Evolutionary conservation across 2,113 vertebrate genomes (phyloP).

Genomic region (Xiphophorus maculatus): DNA sequence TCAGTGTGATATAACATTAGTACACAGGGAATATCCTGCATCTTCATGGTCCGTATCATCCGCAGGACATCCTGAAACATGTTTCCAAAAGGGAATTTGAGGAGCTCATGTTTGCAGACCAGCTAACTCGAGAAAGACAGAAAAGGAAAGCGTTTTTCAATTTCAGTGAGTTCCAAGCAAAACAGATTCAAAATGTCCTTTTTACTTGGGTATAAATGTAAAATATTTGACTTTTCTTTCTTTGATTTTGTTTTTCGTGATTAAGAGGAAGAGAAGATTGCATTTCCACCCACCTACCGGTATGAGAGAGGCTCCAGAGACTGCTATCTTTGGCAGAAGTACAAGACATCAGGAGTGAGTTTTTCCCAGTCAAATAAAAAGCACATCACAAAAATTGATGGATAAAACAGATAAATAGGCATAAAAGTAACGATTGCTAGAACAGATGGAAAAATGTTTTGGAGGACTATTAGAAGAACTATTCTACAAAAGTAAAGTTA

Average conservation of each 20-base stretch:
- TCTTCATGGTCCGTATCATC: not conserved
- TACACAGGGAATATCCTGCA: not conserved
- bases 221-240: conserved; percentile 1
- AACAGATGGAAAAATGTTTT: not conserved
- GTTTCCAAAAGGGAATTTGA: conserved; percentile 86
- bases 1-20: not conserved
- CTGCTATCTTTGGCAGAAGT: conserved; percentile 89
- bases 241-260: conserved; percentile 27
- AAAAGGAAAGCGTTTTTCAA: conserved; percentile 87
- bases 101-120: conserved; percentile 86
- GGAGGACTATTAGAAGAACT: not conserved
- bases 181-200: too few relatives aligned
- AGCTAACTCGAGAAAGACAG: conserved; percentile 85
- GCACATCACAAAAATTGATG: not conserved
- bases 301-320: conserved; percentile 88
- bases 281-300: conserved; percentile 89
- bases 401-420: not conserved
- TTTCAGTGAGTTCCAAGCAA: conserved; percentile 82
- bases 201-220: not conserved
- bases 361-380: conserved; percentile 5
- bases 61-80: conserved; percentile 85
- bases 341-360: conserved; percentile 88
- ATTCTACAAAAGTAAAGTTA: too few relatives aligned
- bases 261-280: conserved; percentile 88
- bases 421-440: not conserved